Evolutionary conservation across 2,113 vertebrate species (phyloP), one percentile per base, ranked within the genome.

Genomic region (Capreolus pygargus): DNA sequence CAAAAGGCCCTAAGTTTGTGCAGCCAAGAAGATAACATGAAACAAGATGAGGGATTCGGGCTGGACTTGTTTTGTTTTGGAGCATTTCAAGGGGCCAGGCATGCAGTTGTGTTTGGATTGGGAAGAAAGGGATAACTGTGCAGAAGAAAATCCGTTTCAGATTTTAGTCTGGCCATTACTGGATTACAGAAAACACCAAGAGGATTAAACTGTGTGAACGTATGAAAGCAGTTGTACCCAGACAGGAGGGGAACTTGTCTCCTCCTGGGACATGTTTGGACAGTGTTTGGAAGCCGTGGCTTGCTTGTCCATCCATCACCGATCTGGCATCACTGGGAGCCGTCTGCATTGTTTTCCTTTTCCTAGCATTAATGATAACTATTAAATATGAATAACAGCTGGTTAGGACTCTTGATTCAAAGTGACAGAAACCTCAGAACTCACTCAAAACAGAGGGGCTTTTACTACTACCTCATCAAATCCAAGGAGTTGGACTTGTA

Each of bases 51-150:
- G 84, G 91, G 92, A 79, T 95, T 94, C 47, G 14, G 47, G 64
- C 84, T 57, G 81, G 88, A 81, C 33, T 67, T 96, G 95, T 95
- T 98, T 98, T 96, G 94, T 95, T 98, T 96, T 90, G 84, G 79
- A 96, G 58, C 52, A 74, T 96, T 96, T 94, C 84, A 93, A 89
- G 94, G 57, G 86, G 60, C 79, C 30, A 85, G 87, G 47, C 86
- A 47, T 14, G 14, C 78, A 96, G 81, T 95, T 82, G 52, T 96
- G 79, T 94, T 97, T 97, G 94, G 97, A 87, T 28, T 45, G 57
- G 92, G 95, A 96, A 97, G 84, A 97, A 96, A 97, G 70, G 86
- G 86, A 96, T 88, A 95, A 94, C 91, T 96, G 83, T 33, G 33
- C 39, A 85, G 58, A 83, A 95, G 95, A 96, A 96, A 98, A 96